phyloP scores from a whole-genome alignment of 2,113 vertebrate species.

The Chaetodon trifascialis region DNA sequence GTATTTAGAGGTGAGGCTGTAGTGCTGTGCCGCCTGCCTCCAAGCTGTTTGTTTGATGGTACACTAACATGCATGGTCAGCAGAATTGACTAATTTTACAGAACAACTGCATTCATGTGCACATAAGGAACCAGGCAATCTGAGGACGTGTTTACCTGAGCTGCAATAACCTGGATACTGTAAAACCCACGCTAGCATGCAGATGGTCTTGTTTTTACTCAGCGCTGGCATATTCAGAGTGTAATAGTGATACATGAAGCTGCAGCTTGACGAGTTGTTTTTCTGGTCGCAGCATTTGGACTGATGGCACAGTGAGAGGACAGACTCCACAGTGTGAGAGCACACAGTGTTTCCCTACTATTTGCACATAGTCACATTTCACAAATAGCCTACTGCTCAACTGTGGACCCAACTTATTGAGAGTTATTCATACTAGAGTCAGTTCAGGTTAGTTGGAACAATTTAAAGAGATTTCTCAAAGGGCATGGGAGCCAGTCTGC shows the following conservation, averaged over 20 bases:
- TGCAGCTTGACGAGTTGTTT: background rate
- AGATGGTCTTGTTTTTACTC: conserved; percentile 2
- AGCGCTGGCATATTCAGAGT: conserved; percentile 1
- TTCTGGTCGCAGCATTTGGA: background rate
- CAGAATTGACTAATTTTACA: conserved; percentile 35
- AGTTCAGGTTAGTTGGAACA: background rate
- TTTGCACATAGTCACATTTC: background rate
- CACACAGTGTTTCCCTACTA: conserved; percentile 10
- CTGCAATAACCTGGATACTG: conserved; percentile 18
- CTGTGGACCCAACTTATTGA: background rate
- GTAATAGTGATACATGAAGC: background rate
- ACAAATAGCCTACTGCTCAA: background rate
- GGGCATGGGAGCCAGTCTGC: background rate
- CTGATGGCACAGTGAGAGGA: conserved; percentile 2
- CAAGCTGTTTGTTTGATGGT: conserved; percentile 61
- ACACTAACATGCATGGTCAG: conserved; percentile 47
- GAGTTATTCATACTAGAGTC: background rate
- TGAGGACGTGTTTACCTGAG: background rate
- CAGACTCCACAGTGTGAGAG: conserved; percentile 4
- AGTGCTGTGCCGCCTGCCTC: conserved; percentile 21
- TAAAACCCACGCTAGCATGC: conserved; percentile 15
- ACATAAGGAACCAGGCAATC: conserved; percentile 5
- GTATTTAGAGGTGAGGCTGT: conserved; percentile 3
- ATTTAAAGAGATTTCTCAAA: no score
- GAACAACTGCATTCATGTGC: conserved; percentile 16